Conservation (phyloP, 2,888 invertebrate genomes). For the Habroteleia sp. region DNA sequence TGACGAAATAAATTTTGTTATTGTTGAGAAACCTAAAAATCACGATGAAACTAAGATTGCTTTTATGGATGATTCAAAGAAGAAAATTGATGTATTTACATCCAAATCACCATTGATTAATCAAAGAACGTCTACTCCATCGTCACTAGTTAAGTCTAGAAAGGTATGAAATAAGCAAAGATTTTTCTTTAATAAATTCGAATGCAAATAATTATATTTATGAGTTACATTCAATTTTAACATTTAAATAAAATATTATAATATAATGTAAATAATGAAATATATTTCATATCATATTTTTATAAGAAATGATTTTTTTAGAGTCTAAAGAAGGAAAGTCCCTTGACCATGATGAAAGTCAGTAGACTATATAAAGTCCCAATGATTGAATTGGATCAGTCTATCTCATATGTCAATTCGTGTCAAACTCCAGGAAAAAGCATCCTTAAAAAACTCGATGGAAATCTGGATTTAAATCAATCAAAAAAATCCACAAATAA, state of each 20-base stretch:
- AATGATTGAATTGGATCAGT: constrained; percentile 69
- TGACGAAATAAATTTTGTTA: constrained; percentile 25
- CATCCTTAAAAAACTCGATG: constrained; percentile 72
- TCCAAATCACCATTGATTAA: not conserved
- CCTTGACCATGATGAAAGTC: constrained; percentile 72
- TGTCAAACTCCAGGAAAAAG: constrained; percentile 75
- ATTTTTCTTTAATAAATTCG: too few species aligned
- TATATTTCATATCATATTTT: too few species aligned
- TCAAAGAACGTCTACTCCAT: too few species aligned
- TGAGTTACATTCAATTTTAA: too few species aligned
- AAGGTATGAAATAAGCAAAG: too few species aligned
- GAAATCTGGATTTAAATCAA: constrained; percentile 24
- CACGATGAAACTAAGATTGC: too few species aligned
- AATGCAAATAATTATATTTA: too few species aligned
- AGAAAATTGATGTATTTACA: not conserved
- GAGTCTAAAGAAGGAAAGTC: constrained; percentile 58
- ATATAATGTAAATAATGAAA: too few species aligned
- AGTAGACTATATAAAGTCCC: constrained; percentile 73
- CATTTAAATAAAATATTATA: too few species aligned
- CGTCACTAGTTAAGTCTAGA: too few species aligned
- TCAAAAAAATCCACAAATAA: constrained; percentile 68
- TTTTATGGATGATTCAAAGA: not conserved
- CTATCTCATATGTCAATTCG: constrained; percentile 72
- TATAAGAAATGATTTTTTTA: constrained; percentile 31
- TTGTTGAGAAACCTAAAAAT: too few species aligned